Conservation (phyloP, 2,113 vertebrate genomes). For the Triplophysa tibetana region DNA sequence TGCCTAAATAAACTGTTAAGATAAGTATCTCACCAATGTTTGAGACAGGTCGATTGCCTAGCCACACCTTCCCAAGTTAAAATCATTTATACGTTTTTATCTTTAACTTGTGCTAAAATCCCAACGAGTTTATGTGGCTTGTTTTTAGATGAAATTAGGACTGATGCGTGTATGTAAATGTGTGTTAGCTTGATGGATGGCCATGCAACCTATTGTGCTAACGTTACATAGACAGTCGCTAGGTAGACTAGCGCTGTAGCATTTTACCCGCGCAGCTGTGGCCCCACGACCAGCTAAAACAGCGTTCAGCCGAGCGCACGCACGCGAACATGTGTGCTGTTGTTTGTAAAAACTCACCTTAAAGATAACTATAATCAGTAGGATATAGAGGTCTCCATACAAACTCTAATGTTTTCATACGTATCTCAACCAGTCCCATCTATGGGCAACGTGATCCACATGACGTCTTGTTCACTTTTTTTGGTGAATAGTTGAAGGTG, state of each 20-base stretch:
- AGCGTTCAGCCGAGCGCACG: neutral
- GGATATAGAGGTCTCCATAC: neutral
- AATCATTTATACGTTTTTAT: neutral
- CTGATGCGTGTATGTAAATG: neutral
- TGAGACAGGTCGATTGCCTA: neutral
- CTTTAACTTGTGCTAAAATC: too few species aligned
- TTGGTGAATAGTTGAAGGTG: neutral
- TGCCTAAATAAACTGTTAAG: neutral
- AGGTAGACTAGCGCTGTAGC: slow-evolving; percentile 39
- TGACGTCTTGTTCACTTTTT: slow-evolving; percentile 25
- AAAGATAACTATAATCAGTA: neutral
- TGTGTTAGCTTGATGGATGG: neutral
- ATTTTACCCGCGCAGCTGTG: slow-evolving; percentile 24
- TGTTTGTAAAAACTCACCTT: neutral
- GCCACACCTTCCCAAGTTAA: neutral
- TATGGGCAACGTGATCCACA: slow-evolving; percentile 40
- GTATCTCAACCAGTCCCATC: neutral
- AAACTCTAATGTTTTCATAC: neutral
- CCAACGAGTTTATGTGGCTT: neutral
- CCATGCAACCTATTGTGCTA: neutral
- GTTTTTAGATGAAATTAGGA: neutral
- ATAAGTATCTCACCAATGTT: neutral
- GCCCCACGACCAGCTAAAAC: neutral
- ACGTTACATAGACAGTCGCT: slow-evolving; percentile 18
- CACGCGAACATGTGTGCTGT: neutral